These are phyloP conservation scores for Unio pictorum DNA, from an alignment of 2,888 invertebrate genomes.

Conservation along the genomic window DNA sequence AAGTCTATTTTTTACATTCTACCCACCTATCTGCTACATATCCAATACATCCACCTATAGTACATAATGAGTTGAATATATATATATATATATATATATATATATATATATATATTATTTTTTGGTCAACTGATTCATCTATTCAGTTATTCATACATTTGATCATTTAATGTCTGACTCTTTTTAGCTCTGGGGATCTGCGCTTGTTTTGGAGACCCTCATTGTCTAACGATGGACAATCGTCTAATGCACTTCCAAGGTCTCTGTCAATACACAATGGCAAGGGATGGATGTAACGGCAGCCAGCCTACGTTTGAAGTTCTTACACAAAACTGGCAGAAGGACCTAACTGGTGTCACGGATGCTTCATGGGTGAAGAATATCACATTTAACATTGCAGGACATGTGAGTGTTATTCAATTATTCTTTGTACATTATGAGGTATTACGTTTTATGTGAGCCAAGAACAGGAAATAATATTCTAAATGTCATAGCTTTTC, in stretches of 20 bases:
- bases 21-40: no score
- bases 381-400: conserved; percentile 33
- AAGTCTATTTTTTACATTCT: no score
- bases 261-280: conserved; percentile 57
- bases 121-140: background rate
- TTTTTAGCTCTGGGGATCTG: conserved; percentile 55
- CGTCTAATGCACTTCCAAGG: conserved; percentile 59
- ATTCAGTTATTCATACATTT: background rate
- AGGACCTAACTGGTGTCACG: conserved; percentile 12
- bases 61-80: no score
- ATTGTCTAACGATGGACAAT: conserved; percentile 58
- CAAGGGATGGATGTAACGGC: conserved; percentile 51
- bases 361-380: conserved; percentile 56
- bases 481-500: no score
- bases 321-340: conserved; percentile 32
- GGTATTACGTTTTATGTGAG: no score
- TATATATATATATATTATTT: no score
- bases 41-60: no score
- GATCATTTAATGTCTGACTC: no score
- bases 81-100: background rate
- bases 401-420: conserved; percentile 34
- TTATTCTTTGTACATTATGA: background rate
- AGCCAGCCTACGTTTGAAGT: conserved; percentile 43
- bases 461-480: no score
- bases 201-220: conserved; percentile 66